These are phyloP conservation scores for Mellilla xanthometata DNA, from an alignment of 2,888 invertebrate genomes.

Conservation along the genomic window DNA sequence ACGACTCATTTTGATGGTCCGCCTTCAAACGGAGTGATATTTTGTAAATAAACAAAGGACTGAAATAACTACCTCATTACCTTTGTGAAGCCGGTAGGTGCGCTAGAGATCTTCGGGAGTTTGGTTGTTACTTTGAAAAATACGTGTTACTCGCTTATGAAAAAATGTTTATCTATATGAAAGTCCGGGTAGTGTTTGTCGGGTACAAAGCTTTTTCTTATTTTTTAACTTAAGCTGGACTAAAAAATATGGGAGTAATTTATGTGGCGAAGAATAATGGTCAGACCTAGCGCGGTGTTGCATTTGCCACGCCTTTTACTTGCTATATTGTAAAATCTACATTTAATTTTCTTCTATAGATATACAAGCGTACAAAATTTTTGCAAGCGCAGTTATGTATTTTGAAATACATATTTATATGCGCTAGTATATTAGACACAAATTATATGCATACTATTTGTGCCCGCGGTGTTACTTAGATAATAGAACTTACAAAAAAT, in stretches of 20 bases:
- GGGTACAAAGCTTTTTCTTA: background rate
- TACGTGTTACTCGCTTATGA: slow-evolving; percentile 41
- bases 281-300: slow-evolving; percentile 5
- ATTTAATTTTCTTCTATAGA: too few relatives aligned
- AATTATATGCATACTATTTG: too few relatives aligned
- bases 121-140: slow-evolving; percentile 54
- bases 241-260: slow-evolving; percentile 1
- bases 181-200: slow-evolving; percentile 3
- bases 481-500: too few relatives aligned
- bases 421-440: too few relatives aligned
- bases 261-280: slow-evolving; percentile 10
- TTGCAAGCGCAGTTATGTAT: too few relatives aligned
- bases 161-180: slow-evolving; percentile 23
- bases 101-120: slow-evolving; percentile 54
- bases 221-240: background rate
- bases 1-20: slow-evolving; percentile 81
- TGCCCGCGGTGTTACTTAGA: too few relatives aligned
- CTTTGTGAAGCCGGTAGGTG: slow-evolving; percentile 77
- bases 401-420: too few relatives aligned
- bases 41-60: slow-evolving; percentile 81
- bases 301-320: slow-evolving; percentile 19
- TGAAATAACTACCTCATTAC: slow-evolving; percentile 80
- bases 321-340: slow-evolving; percentile 1
- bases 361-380: too few relatives aligned
- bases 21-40: slow-evolving; percentile 83